A percentile compares a stretch with the other conserved stretches of the same genome.
phyloP scores from a whole-genome alignment of 2,888 invertebrate species.

The Sphinx pinastri region DNA sequence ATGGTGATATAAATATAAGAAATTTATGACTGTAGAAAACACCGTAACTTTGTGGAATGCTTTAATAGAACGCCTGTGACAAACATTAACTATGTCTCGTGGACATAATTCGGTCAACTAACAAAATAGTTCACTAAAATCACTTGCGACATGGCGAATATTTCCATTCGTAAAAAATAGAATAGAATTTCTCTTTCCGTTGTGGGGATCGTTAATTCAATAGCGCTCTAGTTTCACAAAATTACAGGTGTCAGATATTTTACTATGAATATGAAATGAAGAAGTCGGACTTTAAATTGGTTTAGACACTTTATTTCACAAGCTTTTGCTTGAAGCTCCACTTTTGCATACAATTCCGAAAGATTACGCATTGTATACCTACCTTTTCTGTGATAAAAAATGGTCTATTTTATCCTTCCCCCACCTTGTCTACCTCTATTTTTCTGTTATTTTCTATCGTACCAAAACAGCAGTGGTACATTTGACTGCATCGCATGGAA shows the following conservation, averaged over 20 bases:
- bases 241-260: not conserved
- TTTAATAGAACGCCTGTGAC: constrained; percentile 53
- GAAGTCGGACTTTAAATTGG: not conserved
- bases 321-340: too few relatives aligned
- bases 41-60: constrained; percentile 37
- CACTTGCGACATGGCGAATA: constrained; percentile 51
- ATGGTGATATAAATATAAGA: constrained; percentile 19
- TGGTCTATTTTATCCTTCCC: too few relatives aligned
- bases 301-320: too few relatives aligned
- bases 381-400: too few relatives aligned
- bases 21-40: constrained; percentile 26
- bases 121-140: constrained; percentile 59
- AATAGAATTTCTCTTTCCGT: constrained; percentile 19
- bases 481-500: not conserved
- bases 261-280: not conserved
- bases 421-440: not conserved
- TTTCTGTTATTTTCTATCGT: not conserved
- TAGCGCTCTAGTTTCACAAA: not conserved
- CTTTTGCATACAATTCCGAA: too few relatives aligned
- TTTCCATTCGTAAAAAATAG: constrained; percentile 35
- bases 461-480: not conserved
- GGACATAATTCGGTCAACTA: constrained; percentile 66
- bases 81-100: constrained; percentile 58
- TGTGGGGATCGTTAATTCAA: not conserved
- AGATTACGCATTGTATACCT: not conserved